Base-by-base conservation (phyloP, 2,797 vertebrate genomes). In the Fistularia commersonii region DNA sequence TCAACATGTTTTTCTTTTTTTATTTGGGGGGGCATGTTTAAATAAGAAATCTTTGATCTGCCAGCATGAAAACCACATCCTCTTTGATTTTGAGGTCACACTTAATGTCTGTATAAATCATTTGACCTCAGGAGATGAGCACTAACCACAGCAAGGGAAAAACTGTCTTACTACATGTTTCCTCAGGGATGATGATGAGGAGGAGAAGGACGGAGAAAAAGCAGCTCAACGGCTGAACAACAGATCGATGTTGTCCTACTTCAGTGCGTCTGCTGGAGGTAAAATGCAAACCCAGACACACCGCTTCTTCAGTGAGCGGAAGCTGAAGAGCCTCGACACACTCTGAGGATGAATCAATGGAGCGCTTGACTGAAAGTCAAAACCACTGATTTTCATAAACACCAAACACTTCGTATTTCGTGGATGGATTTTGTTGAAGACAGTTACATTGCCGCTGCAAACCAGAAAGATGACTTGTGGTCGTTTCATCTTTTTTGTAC, bases 191-290 rank as follows among this genome's bases (percentile, higher is more conserved):
- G 87, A 91, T 43, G 80, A 81, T 3, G 85, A 90, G 0, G 88
- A 89, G 7, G 87, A 89, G 54, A 23, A 2, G 23, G 84, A 84
- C 8, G 86, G 88, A 0, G 74, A 85, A 44, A 84, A 89, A 31
- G 85, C 72, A 0, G 90, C 89, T 0, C 78, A 84, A 43, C 76
- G 79, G 33, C 54, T 83, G 42, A 87, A 82, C 8, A 81, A 87
- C 50, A 62, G 62, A n/a, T 91, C 91, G n/a, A 73, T 87, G 70
- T 62, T 90, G 49, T 88, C 90, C 1, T 95, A 85, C 77, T 92
- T 93, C 39, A 62, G 76, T 41, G 54, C 76, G 4, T 53, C 79
- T 43, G 48, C 58, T 51, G 77, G 51, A 55, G 66, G 45, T 15
- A 61, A 54, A 0, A 3, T 41, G 33, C 63, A 66, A 48, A 74